Base-by-base conservation (phyloP, 2,797 vertebrate species). In the Zalophus californianus region DNA sequence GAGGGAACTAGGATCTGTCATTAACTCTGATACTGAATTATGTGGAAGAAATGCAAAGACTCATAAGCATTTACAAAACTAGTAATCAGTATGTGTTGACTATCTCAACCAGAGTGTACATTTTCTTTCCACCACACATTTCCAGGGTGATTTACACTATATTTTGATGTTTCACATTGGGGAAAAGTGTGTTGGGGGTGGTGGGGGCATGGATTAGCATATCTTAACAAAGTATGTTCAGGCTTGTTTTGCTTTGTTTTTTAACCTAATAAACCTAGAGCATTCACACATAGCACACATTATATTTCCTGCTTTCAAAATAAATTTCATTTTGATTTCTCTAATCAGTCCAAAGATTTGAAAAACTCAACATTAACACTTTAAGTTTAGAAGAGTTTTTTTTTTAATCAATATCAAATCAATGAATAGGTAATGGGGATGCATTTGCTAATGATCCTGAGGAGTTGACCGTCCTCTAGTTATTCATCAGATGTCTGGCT, bases 391-490 rank as follows among this genome's bases (percentile, higher is more conserved):
- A 91, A 92, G 66, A 84, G 96, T 27, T 44, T 44, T 44, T 44
- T 44, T 44, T 44, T 8, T 44, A 44, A 44, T 44, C 95, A 91
- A 84, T 88, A 95, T 64, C 72, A 98, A 96, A 97, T 96, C 83
- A 97, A 90, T 95, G 78, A 84, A 58, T 83, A 95, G 85, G 86
- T 79, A 93, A 89, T 72, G 80, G 95, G 95, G 52, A 92, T 0
- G 13, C 50, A 77, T 97, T 96, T 97, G 94, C 91, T 98, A 95
- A 97, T 70, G 92, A 97, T 97, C 97, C 87, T 72, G 95, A 92
- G 91, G 96, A 50, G 66, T 80, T 96, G 68, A 90, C 41, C 68
- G 25, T 56, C 66, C 27, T 56, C n/a, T 95, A 0, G 0, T 94
- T 90, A 96, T 96, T 92, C 88, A 96, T 94, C 48, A 97, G 93